Evolutionary conservation across 2,113 vertebrate genomes (phyloP).

Genomic region (Eolophus roseicapilla): DNA sequence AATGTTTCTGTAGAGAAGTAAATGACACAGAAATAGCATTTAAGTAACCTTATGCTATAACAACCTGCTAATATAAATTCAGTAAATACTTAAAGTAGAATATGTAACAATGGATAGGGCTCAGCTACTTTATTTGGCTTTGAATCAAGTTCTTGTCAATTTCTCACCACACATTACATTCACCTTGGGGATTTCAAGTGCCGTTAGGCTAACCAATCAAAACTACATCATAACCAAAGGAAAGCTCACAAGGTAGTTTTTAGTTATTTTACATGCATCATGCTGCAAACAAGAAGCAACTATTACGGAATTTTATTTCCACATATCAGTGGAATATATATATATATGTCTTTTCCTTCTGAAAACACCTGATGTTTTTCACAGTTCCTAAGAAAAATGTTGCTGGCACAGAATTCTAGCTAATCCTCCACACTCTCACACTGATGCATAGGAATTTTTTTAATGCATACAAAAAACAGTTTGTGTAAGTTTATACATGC

Average conservation of each 20-base stretch:
- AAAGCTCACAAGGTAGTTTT: neutral
- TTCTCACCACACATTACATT: neutral
- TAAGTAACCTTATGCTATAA: neutral
- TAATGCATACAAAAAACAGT: neutral
- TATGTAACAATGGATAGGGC: neutral
- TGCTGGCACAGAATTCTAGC: neutral
- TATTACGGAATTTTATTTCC: neutral
- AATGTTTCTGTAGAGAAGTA: neutral
- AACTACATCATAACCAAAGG: neutral
- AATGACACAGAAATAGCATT: neutral
- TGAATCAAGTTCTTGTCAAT: neutral
- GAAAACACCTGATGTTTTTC: neutral
- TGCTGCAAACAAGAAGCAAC: neutral
- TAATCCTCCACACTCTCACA: neutral
- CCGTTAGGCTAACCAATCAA: neutral
- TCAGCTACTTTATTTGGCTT: neutral
- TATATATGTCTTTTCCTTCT: neutral
- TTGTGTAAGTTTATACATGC: conserved; percentile 8
- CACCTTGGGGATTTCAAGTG: neutral
- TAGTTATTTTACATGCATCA: neutral
- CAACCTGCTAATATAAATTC: neutral
- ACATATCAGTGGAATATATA: neutral
- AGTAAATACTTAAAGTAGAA: neutral
- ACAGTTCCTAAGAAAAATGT: neutral
- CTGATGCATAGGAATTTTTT: neutral